A percentile compares a stretch with the other conserved stretches of the same genome.
phyloP scores from a whole-genome alignment of 2,888 invertebrate species.

The Drosophila demipolita region DNA sequence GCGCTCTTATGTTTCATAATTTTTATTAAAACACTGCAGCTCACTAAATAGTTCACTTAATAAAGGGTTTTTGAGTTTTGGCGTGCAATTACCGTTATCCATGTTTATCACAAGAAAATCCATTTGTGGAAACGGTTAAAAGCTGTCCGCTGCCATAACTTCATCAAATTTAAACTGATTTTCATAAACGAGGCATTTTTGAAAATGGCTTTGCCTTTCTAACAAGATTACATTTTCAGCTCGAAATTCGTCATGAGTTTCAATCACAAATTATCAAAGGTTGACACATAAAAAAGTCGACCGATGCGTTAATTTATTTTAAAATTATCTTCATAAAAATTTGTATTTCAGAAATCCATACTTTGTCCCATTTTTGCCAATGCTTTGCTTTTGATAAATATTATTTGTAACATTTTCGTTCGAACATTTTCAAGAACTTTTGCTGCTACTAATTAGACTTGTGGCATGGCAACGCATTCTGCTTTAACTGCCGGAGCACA shows the following conservation, averaged over 20 bases:
- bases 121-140: background rate
- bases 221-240: background rate
- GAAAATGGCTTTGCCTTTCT: background rate
- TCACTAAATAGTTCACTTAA: slow-evolving; percentile 17
- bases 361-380: background rate
- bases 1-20: slow-evolving; percentile 6
- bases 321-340: background rate
- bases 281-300: background rate
- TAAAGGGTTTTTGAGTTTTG: slow-evolving; percentile 3
- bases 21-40: slow-evolving; percentile 22
- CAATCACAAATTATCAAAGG: background rate
- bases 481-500: slow-evolving; percentile 16
- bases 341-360: too few relatives aligned
- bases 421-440: background rate
- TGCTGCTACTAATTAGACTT: slow-evolving; percentile 44
- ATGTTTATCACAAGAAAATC: background rate
- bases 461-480: slow-evolving; percentile 45
- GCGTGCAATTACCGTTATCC: background rate
- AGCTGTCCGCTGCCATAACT: background rate
- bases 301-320: too few relatives aligned
- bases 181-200: background rate
- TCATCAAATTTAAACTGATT: background rate
- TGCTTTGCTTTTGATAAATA: slow-evolving; percentile 5
- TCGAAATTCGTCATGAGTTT: background rate
- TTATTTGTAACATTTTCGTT: slow-evolving; percentile 1